These are phyloP conservation scores for Nomada fabriciana DNA, from an alignment of 2,888 invertebrate species.

Conservation along the genomic window DNA sequence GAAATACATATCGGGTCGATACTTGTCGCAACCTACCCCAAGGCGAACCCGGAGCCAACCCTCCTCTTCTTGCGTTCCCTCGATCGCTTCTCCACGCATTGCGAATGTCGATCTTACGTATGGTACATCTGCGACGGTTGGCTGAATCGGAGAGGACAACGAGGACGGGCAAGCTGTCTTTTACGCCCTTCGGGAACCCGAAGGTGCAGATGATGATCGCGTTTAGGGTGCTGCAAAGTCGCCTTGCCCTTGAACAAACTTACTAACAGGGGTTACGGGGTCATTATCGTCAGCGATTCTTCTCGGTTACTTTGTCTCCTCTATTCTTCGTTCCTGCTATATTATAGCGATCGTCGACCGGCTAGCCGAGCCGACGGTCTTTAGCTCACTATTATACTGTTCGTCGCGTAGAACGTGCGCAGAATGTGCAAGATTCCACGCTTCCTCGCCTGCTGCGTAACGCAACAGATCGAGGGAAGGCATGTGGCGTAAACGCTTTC, in stretches of 20 bases:
- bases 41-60: neutral
- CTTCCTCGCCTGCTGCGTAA: too few species aligned
- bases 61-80: slow-evolving; percentile 33
- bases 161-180: slow-evolving; percentile 61
- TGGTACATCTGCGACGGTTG: slow-evolving; percentile 75
- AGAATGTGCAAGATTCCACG: too few species aligned
- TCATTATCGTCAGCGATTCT: slow-evolving; percentile 69
- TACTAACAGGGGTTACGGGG: slow-evolving; percentile 75
- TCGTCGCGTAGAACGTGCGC: too few species aligned
- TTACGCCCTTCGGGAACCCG: slow-evolving; percentile 71
- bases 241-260: slow-evolving; percentile 70
- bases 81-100: slow-evolving; percentile 50
- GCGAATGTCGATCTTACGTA: slow-evolving; percentile 71
- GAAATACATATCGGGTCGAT: slow-evolving; percentile 15
- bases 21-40: slow-evolving; percentile 24
- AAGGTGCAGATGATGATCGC: slow-evolving; percentile 82
- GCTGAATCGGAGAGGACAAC: slow-evolving; percentile 74
- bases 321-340: neutral
- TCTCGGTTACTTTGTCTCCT: neutral
- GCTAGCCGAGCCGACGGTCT: too few species aligned
- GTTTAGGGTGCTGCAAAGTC: slow-evolving; percentile 80
- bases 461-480: too few species aligned
- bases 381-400: too few species aligned
- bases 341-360: too few species aligned
- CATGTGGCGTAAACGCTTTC: too few species aligned